Base-by-base conservation (phyloP, 1,140 invertebrate genomes). In the Drosophila subpulchrella region DNA sequence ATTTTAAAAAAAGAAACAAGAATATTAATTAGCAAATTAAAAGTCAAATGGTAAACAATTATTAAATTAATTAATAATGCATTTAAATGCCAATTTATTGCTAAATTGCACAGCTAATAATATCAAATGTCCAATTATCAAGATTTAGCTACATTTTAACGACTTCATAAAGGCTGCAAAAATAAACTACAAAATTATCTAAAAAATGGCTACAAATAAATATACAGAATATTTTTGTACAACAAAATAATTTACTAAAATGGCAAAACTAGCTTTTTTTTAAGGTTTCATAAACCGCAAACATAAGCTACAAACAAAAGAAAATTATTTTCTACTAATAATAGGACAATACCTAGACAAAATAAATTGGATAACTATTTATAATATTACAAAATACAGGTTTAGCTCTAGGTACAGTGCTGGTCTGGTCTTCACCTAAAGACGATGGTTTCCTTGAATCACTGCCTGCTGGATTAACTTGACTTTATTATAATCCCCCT, bases 1-100 rank as follows among this genome's bases (percentile, higher is more conserved):
- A 83, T 83, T 76, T 56, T 56, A 81, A 86, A 80, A 62, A 85
- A 83, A 90, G 74, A 89, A 84, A 89, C 54, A 72, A 90, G 80
- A 78, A 85, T 59, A 89, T 89, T 89, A 90, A 89, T 89, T 89
- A 89, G 85, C 83, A 79, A 86, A 86, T 79, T 70, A 54, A 83
- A 76, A 86, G 56, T 75, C 30, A 56, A 79, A 24, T 55, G 66
- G 48, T 62, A 48, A 65, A 36, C 51, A 54, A 67, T 81, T 20
- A 67, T 38, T 44, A 60, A 75, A 81, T 93, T 93, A 89, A 86
- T 73, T 88, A 75, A 74, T 63, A 70, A 75, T 74, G 75, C 60
- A 90, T 66, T 78, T 62, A 48, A 78, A 67, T 83, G 75, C 80
- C 80, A 57, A 83, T 84, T 66, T n/a, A 36, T 54, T 17, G 15